phyloP scores from a whole-genome alignment of 2,797 vertebrate species.

The Chaenodraco wilsoni region DNA sequence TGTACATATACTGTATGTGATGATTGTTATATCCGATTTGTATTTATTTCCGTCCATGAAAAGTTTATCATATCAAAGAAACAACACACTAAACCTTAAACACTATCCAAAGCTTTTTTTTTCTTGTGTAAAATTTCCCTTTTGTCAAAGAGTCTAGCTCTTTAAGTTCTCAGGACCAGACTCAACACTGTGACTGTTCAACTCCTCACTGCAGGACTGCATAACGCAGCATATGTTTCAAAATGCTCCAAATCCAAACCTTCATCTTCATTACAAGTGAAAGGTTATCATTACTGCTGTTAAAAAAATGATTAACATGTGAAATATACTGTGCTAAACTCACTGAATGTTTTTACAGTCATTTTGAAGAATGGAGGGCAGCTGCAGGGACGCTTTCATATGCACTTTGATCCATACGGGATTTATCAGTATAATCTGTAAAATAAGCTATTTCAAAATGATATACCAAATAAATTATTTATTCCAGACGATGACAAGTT shows the following conservation, averaged over 20 bases:
- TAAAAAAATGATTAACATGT: neutral
- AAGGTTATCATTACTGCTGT: neutral
- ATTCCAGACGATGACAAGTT: neutral
- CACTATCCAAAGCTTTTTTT: neutral
- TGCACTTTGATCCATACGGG: constrained; percentile 38
- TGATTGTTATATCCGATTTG: neutral
- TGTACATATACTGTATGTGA: neutral
- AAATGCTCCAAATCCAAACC: neutral
- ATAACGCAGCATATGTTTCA: constrained; percentile 5
- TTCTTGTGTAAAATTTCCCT: neutral
- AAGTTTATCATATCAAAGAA: neutral
- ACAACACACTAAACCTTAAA: neutral
- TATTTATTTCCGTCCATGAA: neutral
- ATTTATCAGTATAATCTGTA: constrained; percentile 24
- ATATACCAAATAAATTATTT: constrained; percentile 24
- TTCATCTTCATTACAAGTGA: constrained; percentile 3
- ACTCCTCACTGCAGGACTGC: neutral
- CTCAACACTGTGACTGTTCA: constrained; percentile 22
- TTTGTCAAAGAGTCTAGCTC: constrained; percentile 7
- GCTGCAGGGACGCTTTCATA: constrained; percentile 6
- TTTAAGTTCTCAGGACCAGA: constrained; percentile 33
- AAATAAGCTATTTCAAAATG: neutral
- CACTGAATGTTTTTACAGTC: neutral
- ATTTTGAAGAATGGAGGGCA: neutral
- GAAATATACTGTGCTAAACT: neutral